phyloP scores from a whole-genome alignment of 2,113 vertebrate species.

The Phasianus colchicus region DNA sequence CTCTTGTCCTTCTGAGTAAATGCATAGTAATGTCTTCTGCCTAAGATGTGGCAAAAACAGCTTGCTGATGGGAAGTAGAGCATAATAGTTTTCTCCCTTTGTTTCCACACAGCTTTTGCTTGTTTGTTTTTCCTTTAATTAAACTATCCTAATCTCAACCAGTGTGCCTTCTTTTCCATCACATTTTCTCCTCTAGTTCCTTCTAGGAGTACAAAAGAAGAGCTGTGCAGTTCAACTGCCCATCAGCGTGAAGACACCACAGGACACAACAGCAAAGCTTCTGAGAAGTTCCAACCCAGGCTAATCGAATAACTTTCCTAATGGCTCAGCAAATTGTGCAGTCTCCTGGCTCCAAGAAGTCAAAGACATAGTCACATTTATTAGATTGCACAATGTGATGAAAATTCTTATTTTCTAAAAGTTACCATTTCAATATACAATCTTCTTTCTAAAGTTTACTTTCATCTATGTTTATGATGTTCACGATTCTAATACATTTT shows the following conservation, averaged over 20 bases:
- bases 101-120: too few relatives aligned
- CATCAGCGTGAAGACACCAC: neutral
- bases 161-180: neutral
- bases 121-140: neutral
- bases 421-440: neutral
- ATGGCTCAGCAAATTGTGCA: neutral
- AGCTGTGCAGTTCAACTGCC: neutral
- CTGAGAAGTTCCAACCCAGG: neutral
- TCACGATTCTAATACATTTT: conserved; percentile 9
- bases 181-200: neutral
- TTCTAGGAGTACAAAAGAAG: neutral
- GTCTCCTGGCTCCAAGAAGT: neutral
- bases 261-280: neutral
- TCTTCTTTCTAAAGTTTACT: conserved; percentile 15
- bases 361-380: neutral
- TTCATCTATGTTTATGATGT: conserved; percentile 35
- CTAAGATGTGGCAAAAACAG: too few relatives aligned
- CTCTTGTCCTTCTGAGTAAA: neutral
- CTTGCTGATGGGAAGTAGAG: neutral
- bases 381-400: neutral
- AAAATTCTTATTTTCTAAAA: conserved; percentile 3
- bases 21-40: neutral
- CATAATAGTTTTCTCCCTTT: neutral
- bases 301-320: neutral
- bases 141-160: neutral